phyloP scores from a whole-genome alignment of 2,888 invertebrate genomes.

The Coenonympha arcania region DNA sequence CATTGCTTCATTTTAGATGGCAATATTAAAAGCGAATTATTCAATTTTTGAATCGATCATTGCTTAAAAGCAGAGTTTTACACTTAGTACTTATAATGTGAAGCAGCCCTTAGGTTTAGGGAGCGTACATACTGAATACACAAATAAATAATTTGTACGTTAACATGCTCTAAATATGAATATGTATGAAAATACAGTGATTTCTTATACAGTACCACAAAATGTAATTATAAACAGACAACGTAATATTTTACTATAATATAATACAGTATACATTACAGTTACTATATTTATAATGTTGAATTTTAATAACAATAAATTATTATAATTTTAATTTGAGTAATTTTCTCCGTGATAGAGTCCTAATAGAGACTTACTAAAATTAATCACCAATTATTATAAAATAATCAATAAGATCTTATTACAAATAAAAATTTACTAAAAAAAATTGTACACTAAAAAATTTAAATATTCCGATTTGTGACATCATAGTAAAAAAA shows the following conservation, averaged over 20 bases:
- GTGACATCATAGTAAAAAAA: too few relatives aligned
- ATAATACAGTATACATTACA: not conserved
- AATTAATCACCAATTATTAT: too few relatives aligned
- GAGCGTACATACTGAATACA: not conserved
- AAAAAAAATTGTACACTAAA: too few relatives aligned
- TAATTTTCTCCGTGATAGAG: too few relatives aligned
- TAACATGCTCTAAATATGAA: not conserved
- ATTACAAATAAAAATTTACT: too few relatives aligned
- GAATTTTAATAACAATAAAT: not conserved
- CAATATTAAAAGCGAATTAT: too few relatives aligned
- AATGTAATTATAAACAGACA: not conserved
- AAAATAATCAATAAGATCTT: too few relatives aligned
- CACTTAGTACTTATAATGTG: not conserved
- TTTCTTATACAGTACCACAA: not conserved
- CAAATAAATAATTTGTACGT: not conserved
- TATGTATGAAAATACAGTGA: conserved; percentile 2
- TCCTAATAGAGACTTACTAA: too few relatives aligned
- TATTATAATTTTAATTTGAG: not conserved
- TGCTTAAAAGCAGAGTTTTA: too few relatives aligned
- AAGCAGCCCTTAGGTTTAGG: not conserved
- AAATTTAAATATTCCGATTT: too few relatives aligned
- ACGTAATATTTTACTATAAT: not conserved
- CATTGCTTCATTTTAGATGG: too few relatives aligned
- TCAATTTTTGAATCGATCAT: too few relatives aligned
- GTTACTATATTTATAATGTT: not conserved